Evolutionary conservation across 2,888 invertebrate genomes (phyloP).

Genomic region (Leptogaster cylindrica): DNA sequence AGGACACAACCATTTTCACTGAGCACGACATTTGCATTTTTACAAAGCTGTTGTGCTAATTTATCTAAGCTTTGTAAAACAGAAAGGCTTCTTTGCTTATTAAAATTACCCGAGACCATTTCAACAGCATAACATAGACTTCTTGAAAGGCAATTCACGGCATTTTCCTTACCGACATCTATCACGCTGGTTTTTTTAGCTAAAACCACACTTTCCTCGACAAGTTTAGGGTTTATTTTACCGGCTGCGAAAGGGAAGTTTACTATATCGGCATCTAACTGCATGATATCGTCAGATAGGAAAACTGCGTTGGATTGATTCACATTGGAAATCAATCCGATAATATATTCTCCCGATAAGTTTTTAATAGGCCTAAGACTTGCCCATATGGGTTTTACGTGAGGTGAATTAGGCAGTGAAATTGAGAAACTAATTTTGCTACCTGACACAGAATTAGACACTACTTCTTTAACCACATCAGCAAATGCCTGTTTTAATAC

Average conservation of each 20-base stretch:
- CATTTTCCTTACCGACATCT: slow-evolving; percentile 26
- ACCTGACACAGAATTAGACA: no score
- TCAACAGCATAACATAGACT: slow-evolving; percentile 32
- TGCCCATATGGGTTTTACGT: slow-evolving; percentile 12
- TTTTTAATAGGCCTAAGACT: slow-evolving; percentile 9
- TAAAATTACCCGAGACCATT: slow-evolving; percentile 22
- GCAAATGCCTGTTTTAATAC: no score
- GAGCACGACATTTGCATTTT: slow-evolving; percentile 10
- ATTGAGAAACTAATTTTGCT: slow-evolving; percentile 15
- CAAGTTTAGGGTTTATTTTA: slow-evolving; percentile 2
- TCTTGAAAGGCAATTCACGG: slow-evolving; percentile 11
- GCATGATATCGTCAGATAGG: not conserved
- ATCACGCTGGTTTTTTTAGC: slow-evolving; percentile 21
- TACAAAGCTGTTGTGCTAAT: no score
- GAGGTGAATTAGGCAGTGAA: not conserved
- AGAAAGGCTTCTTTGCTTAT: not conserved
- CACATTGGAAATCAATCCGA: no score
- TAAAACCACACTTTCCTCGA: slow-evolving; percentile 8
- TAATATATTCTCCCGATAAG: no score
- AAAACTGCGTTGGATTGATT: no score
- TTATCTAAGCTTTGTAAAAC: not conserved
- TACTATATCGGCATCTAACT: no score
- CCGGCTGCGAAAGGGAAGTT: no score
- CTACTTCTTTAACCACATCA: not conserved
- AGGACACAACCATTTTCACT: slow-evolving; percentile 17